A percentile compares a stretch with the other conserved stretches of the same genome.
These are phyloP conservation scores for Ovibos moschatus DNA, from an alignment of 2,113 vertebrate species.

Conservation along the genomic window DNA sequence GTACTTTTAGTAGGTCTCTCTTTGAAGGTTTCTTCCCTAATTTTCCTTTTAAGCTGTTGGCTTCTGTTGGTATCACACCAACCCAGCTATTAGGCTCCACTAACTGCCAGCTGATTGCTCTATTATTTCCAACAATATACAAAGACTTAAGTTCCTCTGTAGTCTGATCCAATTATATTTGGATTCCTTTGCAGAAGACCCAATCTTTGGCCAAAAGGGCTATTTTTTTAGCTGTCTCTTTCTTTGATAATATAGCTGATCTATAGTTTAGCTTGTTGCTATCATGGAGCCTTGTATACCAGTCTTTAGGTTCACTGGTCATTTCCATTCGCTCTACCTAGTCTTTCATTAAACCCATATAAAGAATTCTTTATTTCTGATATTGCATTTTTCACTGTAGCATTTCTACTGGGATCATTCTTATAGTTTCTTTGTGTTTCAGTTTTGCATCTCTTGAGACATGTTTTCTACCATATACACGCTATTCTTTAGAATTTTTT, in stretches of 20 bases:
- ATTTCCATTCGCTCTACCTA: not conserved
- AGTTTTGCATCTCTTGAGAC: not conserved
- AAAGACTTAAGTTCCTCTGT: not conserved
- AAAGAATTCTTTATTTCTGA: not conserved
- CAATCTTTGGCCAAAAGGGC: not conserved
- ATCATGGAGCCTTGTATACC: rapidly evolving
- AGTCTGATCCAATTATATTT: not conserved
- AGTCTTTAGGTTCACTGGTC: not conserved
- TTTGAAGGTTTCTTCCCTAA: not conserved
- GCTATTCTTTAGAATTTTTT: not conserved
- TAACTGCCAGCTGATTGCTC: not conserved
- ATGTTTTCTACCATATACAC: not conserved
- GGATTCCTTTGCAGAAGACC: not conserved
- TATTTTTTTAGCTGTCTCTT: not conserved
- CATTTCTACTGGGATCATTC: not conserved
- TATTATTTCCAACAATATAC: not conserved
- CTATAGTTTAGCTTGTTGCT: not conserved
- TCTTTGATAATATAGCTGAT: not conserved
- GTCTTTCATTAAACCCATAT: not conserved
- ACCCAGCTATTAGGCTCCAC: not conserved
- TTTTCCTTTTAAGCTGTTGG: not conserved
- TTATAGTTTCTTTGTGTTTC: not conserved
- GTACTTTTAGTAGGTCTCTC: not conserved
- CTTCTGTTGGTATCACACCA: not conserved
- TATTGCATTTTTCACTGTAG: not conserved